These are phyloP conservation scores for Tiphia femorata DNA, from an alignment of 2,888 invertebrate genomes.

Conservation along the genomic window DNA sequence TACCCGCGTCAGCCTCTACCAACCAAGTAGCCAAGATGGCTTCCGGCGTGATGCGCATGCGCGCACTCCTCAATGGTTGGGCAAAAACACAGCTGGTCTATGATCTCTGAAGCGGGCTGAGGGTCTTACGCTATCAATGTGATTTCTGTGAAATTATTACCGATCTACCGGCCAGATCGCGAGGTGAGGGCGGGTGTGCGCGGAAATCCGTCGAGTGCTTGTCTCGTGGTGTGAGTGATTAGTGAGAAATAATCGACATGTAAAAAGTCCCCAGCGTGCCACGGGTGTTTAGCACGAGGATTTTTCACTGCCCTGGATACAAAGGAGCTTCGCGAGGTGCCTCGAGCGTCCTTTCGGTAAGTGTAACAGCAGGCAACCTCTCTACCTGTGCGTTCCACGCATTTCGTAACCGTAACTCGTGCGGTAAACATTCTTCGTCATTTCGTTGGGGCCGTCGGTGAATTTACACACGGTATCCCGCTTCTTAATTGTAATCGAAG, in stretches of 20 bases:
- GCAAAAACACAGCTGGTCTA: conserved; percentile 61
- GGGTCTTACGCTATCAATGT: conserved; percentile 50
- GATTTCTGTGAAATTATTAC: conserved; percentile 45
- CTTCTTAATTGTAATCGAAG: too few species aligned
- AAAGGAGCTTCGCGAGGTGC: conserved; percentile 48
- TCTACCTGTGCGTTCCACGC: too few species aligned
- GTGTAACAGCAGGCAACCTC: conserved; percentile 20
- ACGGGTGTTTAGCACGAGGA: conserved; percentile 43
- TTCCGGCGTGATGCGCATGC: conserved; percentile 41
- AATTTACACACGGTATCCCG: too few species aligned
- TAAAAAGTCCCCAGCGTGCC: conserved; percentile 22
- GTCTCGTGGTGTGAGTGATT: too few species aligned
- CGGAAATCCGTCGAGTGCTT: too few species aligned
- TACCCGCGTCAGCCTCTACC: conserved; percentile 10
- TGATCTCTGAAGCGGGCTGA: conserved; percentile 56
- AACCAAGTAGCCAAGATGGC: conserved; percentile 23
- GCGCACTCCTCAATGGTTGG: conserved; percentile 41
- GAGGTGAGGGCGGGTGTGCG: too few species aligned
- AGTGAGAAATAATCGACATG: background rate
- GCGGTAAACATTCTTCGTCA: too few species aligned
- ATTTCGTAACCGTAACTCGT: too few species aligned
- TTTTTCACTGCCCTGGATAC: conserved; percentile 49
- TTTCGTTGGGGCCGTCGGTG: too few species aligned
- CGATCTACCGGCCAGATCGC: conserved; percentile 42
- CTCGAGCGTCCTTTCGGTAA: conserved; percentile 49